Conservation (phyloP, 2,113 vertebrate genomes). For the Xiphophorus maculatus region DNA sequence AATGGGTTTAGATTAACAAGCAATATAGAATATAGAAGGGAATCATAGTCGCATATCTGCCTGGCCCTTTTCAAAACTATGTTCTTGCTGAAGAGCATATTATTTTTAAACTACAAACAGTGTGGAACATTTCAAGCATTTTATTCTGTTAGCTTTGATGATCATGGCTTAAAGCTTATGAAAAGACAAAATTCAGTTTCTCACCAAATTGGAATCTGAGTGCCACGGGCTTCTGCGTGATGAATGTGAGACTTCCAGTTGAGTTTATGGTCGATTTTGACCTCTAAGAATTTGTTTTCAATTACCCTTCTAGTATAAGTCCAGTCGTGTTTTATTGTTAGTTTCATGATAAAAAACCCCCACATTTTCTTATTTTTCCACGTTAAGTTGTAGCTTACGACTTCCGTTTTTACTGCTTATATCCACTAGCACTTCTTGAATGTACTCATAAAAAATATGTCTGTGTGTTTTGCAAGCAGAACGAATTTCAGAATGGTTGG, state of each 20-base stretch:
- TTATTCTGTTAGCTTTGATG: background rate
- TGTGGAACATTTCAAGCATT: background rate
- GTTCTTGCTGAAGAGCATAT: no score
- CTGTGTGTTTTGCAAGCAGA: background rate
- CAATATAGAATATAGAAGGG: background rate
- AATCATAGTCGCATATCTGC: background rate
- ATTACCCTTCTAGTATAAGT: background rate
- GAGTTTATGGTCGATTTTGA: no score
- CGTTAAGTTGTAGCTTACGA: background rate
- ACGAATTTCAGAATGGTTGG: no score
- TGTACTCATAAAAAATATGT: background rate
- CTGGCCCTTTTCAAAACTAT: no score
- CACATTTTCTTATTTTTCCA: background rate
- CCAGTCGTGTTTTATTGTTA: no score
- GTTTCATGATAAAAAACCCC: background rate
- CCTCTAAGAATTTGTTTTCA: background rate
- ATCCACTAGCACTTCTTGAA: background rate
- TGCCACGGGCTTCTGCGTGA: no score
- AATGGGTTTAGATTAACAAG: background rate
- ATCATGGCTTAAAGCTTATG: background rate
- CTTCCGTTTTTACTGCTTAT: background rate
- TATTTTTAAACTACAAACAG: no score
- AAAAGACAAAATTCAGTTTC: background rate
- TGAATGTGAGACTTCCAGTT: no score
- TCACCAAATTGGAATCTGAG: background rate